A percentile compares a stretch with the other conserved stretches of the same genome.
Evolutionary conservation across 2,113 vertebrate species (phyloP).

Genomic region (Pelecanus crispus): DNA sequence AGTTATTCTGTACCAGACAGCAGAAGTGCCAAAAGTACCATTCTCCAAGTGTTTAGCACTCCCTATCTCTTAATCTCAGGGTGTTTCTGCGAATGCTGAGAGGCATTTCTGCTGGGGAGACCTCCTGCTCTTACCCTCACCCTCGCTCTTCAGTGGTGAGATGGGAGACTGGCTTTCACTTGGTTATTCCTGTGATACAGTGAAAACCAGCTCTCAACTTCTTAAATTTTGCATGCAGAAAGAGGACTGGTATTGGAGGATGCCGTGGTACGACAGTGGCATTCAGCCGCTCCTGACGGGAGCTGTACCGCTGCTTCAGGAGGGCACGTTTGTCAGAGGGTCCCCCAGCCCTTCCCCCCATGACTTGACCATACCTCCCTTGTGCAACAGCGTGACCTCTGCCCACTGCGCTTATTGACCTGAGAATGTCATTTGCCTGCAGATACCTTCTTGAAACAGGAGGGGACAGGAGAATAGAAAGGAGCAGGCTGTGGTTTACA

Average conservation of each 20-base stretch:
- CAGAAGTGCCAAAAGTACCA: not conserved
- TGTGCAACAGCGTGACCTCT: rapidly evolving
- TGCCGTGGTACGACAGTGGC: rapidly evolving
- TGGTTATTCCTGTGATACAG: not conserved
- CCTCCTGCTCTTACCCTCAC: not conserved
- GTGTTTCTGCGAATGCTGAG: not conserved
- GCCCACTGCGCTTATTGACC: not conserved
- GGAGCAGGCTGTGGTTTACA: not conserved
- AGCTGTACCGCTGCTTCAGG: not conserved
- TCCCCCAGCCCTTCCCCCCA: not conserved
- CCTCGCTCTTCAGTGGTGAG: not conserved
- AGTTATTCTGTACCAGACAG: not conserved
- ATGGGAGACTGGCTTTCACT: not conserved
- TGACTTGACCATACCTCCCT: not conserved
- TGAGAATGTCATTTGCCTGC: not conserved
- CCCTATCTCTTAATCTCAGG: not conserved
- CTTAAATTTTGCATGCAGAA: not conserved
- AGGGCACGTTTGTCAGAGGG: rapidly evolving
- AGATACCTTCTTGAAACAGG: not conserved
- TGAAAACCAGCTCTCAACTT: not conserved
- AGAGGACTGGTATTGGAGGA: rapidly evolving
- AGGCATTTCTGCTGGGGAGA: not conserved
- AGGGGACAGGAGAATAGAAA: not conserved
- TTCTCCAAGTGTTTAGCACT: not conserved
- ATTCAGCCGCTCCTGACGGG: not conserved